Evolutionary conservation across 2,888 invertebrate genomes (phyloP), one percentile per base, ranked within the genome.

Genomic region (Macrosiphum euphorbiae): DNA sequence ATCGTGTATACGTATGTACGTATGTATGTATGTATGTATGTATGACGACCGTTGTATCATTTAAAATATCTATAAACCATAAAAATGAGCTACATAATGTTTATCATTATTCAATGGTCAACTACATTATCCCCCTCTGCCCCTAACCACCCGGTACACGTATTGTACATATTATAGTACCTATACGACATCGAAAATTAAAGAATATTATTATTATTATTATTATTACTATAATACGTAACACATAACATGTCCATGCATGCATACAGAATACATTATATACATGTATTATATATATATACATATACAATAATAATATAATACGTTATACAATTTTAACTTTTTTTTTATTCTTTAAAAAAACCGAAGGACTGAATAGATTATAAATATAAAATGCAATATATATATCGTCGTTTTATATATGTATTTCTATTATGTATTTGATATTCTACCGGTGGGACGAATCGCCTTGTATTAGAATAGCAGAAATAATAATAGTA

Each of bases 371-470:
- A 84, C 90, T 90, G 93, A 93, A 90, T 90, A 93, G 93, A 93
- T 90, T 90, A 90, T 93, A 58, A 44, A 90, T 78, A 78, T 84
- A 93, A 93, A 90, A 85, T n/a, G 55, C 7, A 44, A 50, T 85
- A 61, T 86, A 61, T 86, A 61, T 61, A 90, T 55, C 84, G 93
- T 89, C 89, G 61, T 93, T 90, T 90, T 90, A 93, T 86, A 93
- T 86, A 89, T 55, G 85, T 84, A 93, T 93, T 93, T 85, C 55
- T 93, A 88, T 92, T 88, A 92, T 92, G 93, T 90, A 94, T 94
- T 94, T 85, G 90, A 90, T 94, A 90, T 89, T 94, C 61, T 94
- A 94, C 90, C 93, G 93, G 93, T 94, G 93, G 93, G 93, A 94
- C 93, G 93, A 94, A 94, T 94, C 50, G 93, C 93, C 93, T 90